Evolutionary conservation across 2,113 vertebrate species (phyloP), one percentile per base, ranked within the genome.

Genomic region (Plotosus lineatus): DNA sequence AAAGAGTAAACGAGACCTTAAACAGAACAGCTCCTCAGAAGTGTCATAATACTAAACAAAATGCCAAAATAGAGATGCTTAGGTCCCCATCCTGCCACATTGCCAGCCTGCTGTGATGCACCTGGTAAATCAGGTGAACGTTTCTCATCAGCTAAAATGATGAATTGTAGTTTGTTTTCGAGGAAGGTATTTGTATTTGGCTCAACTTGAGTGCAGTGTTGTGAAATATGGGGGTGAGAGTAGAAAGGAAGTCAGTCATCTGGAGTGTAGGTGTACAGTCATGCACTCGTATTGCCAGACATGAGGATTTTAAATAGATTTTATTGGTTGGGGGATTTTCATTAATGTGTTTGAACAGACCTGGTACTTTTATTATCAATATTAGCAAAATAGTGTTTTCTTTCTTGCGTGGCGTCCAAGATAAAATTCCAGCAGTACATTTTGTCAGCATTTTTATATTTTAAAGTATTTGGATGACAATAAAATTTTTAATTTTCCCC

Each of bases 21-120:
- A 68, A 50, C 33, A 78, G 55, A n/a, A 60, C 58, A 42, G 11
- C 42, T 15, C 46, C 15, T 55, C 65, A 55, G 0, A 72, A 60
- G 28, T 11, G 6, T 72, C 4, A 15, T 61, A 33, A 7, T 21
- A 72, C 50, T 72, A 50, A 31, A 73, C 69, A 51, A 73, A 51
- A 73, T 73, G 71, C 71, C 58, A 74, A 65, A 38, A 38, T 58
- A 40, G n/a, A 74, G 8, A 75, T 51, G 46, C 71, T 21, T 14
- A 40, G 6, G 40, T 44, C 46, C 61, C 51, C 51, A 58, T 79
- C 55, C 84, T 86, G 82, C 74, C 80, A 74, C 77, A 69, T 83
- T 86, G 71, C 90, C 79, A 90, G 91, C 91, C 92, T 93, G 92
- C 91, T 93, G 91, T 91, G 84, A 90, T 91, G 90, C 85, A 89